Percentiles rank a stretch among this genome's conserved stretches.
Evolutionary conservation across 2,113 vertebrate species (phyloP).

Genomic region (Blennius ocellaris): DNA sequence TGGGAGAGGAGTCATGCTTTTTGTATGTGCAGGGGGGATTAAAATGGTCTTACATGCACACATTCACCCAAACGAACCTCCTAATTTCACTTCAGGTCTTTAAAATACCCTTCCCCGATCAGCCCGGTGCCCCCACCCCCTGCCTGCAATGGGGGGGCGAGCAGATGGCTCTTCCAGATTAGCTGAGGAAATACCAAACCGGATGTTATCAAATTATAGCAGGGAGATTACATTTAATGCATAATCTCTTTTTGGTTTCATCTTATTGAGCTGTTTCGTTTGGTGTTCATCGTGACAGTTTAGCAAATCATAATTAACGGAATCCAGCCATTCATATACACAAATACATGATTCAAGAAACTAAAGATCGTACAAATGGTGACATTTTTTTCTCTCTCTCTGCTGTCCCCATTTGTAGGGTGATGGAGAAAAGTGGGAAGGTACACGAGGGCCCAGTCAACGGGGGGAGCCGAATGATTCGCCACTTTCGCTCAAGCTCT

Average conservation of each 20-base stretch:
- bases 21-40: not conserved
- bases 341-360: conserved; percentile 11
- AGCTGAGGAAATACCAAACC: conserved; percentile 75
- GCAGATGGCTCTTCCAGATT: conserved; percentile 81
- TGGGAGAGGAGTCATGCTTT: conserved; percentile 22
- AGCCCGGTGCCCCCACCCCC: conserved; percentile 11
- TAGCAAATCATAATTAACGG: not conserved
- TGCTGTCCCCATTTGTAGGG: conserved; percentile 77
- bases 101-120: conserved; percentile 23
- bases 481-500: conserved; percentile 86
- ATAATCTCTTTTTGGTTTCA: conserved; percentile 64
- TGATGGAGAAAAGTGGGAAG: conserved; percentile 85
- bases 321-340: too few relatives aligned
- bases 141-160: conserved; percentile 47
- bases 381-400: conserved; percentile 51
- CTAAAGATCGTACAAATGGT: too few relatives aligned
- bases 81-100: conserved; percentile 27
- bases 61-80: conserved; percentile 22
- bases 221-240: conserved; percentile 72
- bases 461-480: conserved; percentile 76
- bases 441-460: conserved; percentile 74
- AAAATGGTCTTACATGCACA: conserved; percentile 13
- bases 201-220: conserved; percentile 72
- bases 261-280: conserved; percentile 59
- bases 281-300: conserved; percentile 42